Conservation (phyloP, 2,113 vertebrate species). For the Glaucidium brasilianum region DNA sequence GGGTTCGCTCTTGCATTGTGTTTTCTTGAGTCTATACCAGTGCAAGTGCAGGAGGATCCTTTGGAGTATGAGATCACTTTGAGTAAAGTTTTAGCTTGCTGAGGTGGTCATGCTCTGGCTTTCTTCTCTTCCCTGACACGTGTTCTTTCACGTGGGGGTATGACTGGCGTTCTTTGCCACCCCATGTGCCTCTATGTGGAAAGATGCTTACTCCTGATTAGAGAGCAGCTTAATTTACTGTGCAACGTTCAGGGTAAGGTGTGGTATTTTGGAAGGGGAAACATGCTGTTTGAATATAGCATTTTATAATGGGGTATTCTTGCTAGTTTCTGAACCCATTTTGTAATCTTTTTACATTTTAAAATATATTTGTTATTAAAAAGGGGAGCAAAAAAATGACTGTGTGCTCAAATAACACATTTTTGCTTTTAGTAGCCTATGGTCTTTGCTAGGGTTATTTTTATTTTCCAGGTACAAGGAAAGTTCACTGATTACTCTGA, state of each 20-base stretch:
- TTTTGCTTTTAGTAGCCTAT: neutral
- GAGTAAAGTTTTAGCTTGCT: neutral
- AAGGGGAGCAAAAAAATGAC: neutral
- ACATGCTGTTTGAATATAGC: neutral
- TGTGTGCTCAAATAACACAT: neutral
- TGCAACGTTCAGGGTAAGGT: neutral
- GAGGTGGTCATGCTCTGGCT: neutral
- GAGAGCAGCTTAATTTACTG: neutral
- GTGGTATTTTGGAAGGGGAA: neutral
- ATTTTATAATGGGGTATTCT: neutral
- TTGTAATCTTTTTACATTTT: neutral
- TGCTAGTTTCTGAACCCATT: neutral
- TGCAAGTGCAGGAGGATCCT: neutral
- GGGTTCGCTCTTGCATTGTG: neutral
- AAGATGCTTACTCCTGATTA: neutral
- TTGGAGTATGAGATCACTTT: neutral
- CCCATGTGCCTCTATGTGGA: rapidly evolving
- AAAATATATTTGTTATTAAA: neutral
- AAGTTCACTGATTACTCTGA: neutral
- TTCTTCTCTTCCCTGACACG: neutral
- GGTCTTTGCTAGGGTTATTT: neutral
- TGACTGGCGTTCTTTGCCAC: neutral
- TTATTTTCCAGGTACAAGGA: neutral
- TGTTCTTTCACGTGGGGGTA: neutral
- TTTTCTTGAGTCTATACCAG: neutral